A percentile compares a stretch with the other conserved stretches of the same genome.
phyloP scores from a whole-genome alignment of 2,888 invertebrate species.

The Dysmachus trigonus region DNA sequence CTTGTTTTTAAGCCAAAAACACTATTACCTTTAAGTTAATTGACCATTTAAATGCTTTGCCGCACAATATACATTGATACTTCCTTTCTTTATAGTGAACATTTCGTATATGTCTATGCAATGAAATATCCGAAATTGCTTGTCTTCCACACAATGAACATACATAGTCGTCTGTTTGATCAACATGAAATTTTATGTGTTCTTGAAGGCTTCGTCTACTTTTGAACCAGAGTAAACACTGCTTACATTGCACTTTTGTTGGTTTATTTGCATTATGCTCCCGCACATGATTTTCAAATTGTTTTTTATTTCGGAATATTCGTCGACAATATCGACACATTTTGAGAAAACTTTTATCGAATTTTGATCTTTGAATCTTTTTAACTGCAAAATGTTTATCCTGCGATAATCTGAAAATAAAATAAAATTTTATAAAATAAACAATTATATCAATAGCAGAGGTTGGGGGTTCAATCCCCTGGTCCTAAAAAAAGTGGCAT shows the following conservation, averaged over 20 bases:
- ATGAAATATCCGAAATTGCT: conserved; percentile 37
- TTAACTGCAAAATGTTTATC: conserved; percentile 17
- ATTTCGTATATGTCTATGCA: conserved; percentile 43
- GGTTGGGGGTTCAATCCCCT: too few species aligned
- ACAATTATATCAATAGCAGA: too few species aligned
- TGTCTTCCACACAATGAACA: conserved; percentile 46
- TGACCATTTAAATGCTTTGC: conserved; percentile 46
- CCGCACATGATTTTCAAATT: conserved; percentile 25
- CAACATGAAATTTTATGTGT: conserved; percentile 40
- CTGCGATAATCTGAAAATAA: not conserved
- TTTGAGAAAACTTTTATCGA: conserved; percentile 19
- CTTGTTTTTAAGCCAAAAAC: not conserved
- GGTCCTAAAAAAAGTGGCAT: too few species aligned
- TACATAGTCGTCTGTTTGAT: conserved; percentile 29
- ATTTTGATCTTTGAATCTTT: conserved; percentile 12
- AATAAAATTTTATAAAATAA: not conserved
- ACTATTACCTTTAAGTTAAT: conserved; percentile 44
- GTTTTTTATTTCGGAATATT: conserved; percentile 33
- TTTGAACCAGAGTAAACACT: conserved; percentile 42
- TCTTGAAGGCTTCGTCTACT: conserved; percentile 31
- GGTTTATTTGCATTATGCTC: conserved; percentile 37
- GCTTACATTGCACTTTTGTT: conserved; percentile 40
- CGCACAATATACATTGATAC: conserved; percentile 46
- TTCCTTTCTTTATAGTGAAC: conserved; percentile 47
- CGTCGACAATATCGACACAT: conserved; percentile 32